Percentiles rank a stretch among this genome's conserved stretches.
Conservation (phyloP, 2,113 vertebrate genomes). For the Mastomys coucha region DNA sequence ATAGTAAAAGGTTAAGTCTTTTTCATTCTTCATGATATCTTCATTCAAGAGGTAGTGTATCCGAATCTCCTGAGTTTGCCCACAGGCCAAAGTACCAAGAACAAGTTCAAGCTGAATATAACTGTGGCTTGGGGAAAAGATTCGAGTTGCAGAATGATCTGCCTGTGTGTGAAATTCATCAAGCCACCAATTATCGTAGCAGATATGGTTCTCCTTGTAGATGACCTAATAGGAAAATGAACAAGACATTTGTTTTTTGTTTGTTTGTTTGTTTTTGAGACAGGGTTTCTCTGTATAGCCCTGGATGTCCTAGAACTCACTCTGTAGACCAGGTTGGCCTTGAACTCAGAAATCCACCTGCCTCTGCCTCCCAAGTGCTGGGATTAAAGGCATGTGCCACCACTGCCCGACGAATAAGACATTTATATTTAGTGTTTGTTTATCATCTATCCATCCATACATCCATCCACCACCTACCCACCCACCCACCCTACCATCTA, state of each 20-base stretch:
- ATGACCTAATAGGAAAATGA: constrained; percentile 76
- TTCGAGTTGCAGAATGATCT: background rate
- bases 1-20: constrained; percentile 83
- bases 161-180: constrained; percentile 48
- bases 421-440: background rate
- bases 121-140: constrained; percentile 86
- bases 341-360: too few species aligned
- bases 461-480: background rate
- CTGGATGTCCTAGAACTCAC: too few species aligned
- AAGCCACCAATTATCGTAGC: constrained; percentile 77
- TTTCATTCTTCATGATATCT: constrained; percentile 73
- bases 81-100: constrained; percentile 77
- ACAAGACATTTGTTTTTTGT: background rate
- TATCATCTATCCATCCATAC: background rate
- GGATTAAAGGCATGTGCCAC: too few species aligned
- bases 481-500: background rate
- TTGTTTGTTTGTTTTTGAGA: background rate
- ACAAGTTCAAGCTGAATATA: constrained; percentile 85
- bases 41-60: constrained; percentile 83
- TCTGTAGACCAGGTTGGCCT: too few species aligned
- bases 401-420: background rate
- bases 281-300: too few species aligned
- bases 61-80: constrained; percentile 62
- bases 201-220: constrained; percentile 66
- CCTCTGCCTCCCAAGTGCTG: too few species aligned